phyloP scores from a whole-genome alignment of 2,113 vertebrate species.

The Beaufortia kweichowensis region DNA sequence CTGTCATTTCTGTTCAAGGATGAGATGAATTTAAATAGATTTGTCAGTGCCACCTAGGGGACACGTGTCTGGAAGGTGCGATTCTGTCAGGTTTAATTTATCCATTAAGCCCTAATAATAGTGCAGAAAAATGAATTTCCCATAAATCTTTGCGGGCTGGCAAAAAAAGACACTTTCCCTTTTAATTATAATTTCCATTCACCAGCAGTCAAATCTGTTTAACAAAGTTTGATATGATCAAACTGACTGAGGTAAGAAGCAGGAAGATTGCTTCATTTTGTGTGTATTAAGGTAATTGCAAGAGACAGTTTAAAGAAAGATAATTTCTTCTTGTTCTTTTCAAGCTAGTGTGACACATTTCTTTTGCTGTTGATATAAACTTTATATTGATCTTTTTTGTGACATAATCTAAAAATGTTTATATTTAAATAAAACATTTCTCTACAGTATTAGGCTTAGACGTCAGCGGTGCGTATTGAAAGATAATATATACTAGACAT shows the following conservation, averaged over 20 bases:
- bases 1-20: conserved; percentile 71
- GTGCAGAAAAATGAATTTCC: conserved; percentile 63
- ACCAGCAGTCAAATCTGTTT: conserved; percentile 66
- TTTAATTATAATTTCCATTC: conserved; percentile 75
- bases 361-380: neutral
- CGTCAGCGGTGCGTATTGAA: no score
- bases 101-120: conserved; percentile 69
- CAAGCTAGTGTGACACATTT: neutral
- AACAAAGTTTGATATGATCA: conserved; percentile 65
- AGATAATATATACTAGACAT: no score
- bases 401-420: neutral
- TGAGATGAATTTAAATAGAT: conserved; percentile 72
- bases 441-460: no score
- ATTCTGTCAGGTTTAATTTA: conserved; percentile 72
- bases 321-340: neutral
- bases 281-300: neutral
- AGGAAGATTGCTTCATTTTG: conserved; percentile 47
- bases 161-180: conserved; percentile 42
- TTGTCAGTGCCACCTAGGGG: conserved; percentile 68
- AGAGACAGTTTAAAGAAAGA: conserved; percentile 3
- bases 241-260: conserved; percentile 62
- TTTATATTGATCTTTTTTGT: neutral
- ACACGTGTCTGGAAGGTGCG: conserved; percentile 64
- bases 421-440: no score
- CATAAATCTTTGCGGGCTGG: conserved; percentile 66